Percentiles rank a stretch among this genome's conserved stretches.
Conservation (phyloP, 64 coral and sea anemone species). For the Porites australiensis region DNA sequence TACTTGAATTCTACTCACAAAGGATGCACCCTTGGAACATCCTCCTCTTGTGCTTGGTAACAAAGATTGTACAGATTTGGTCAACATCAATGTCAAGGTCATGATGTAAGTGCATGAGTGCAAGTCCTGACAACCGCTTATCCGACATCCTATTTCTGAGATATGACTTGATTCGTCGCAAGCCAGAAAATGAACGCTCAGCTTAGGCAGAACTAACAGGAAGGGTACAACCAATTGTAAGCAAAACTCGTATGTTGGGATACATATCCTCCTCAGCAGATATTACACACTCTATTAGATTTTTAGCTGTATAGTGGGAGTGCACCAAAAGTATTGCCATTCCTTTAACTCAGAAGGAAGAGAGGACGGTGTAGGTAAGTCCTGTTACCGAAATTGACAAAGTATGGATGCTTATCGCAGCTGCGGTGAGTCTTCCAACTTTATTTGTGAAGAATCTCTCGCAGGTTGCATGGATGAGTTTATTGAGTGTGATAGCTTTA, state of each 20-base stretch:
- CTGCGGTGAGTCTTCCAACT: slow-evolving; percentile 43
- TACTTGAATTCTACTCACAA: not conserved
- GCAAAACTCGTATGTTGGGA: slow-evolving; percentile 60
- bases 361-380: not conserved
- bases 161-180: slow-evolving; percentile 54
- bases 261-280: slow-evolving; percentile 78
- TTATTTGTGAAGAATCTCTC: slow-evolving; percentile 47
- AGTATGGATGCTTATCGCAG: slow-evolving; percentile 52
- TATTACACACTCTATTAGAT: slow-evolving; percentile 74
- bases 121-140: slow-evolving; percentile 38
- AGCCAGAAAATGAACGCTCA: slow-evolving; percentile 48
- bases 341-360: slow-evolving; percentile 64
- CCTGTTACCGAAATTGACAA: slow-evolving; percentile 24
- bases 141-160: slow-evolving; percentile 45
- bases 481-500: slow-evolving; percentile 44
- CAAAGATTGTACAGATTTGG: slow-evolving; percentile 51
- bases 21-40: too few relatives aligned
- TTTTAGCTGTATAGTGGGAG: slow-evolving; percentile 20
- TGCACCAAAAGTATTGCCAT: slow-evolving; percentile 63
- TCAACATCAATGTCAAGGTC: slow-evolving; percentile 53
- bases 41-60: too few relatives aligned
- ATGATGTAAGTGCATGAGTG: slow-evolving; percentile 49
- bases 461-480: slow-evolving; percentile 60
- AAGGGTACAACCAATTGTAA: slow-evolving; percentile 66
- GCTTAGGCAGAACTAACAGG: slow-evolving; percentile 40